Evolutionary conservation across 2,888 invertebrate species (phyloP), one percentile per base, ranked within the genome.

Genomic region (Liopterus haemorrhoidalis): DNA sequence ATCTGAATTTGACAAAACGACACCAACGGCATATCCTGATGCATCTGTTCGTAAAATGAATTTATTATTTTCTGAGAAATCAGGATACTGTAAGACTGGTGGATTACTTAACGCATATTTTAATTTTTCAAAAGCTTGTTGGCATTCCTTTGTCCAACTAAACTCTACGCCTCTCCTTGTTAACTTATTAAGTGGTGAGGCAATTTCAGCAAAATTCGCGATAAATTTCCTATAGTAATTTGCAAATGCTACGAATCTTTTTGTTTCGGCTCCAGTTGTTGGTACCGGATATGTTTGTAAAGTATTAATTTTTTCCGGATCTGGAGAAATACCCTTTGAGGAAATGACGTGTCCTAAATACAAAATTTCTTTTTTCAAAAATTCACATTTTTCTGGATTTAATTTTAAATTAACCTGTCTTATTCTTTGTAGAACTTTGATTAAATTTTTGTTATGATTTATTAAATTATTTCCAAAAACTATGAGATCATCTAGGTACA

Each of bases 201-300:
- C n/a, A n/a, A n/a, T n/a, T n/a, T n/a, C 35, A 2, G 43, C 45
- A 11, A 51, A 44, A 12, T 41, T 22, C 28, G 19, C 2, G 5
- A 46, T 46, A 11, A 46, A 46, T 18, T 41, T 12, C n/a, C 48
- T 38, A 38, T 48, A 48, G 19, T 36, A 44, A 6, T 22, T 21
- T 19, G 33, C 9, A 12, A 46, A 32, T 28, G 38, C 40, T 33
- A 51, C 30, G 9, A 50, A 51, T 8, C 41, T 38, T 33, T 44
- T 41, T 8, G 44, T 44, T 44, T 51, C 35, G 37, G 44, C 48
- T n/a, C 12, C 8, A 1, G 40, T 52, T 25, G 40, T 49, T 19
- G 51, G 47, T 9, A 47, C 25, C 8, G 4, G 9, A 37, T 24
- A 14, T 9, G 22, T 24, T 24, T 37, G 22, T 24, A 24, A 14